phyloP scores from a whole-genome alignment of 30 jellyfish, hydroid and myxozoan genomes.

The Pelagia noctiluca region DNA sequence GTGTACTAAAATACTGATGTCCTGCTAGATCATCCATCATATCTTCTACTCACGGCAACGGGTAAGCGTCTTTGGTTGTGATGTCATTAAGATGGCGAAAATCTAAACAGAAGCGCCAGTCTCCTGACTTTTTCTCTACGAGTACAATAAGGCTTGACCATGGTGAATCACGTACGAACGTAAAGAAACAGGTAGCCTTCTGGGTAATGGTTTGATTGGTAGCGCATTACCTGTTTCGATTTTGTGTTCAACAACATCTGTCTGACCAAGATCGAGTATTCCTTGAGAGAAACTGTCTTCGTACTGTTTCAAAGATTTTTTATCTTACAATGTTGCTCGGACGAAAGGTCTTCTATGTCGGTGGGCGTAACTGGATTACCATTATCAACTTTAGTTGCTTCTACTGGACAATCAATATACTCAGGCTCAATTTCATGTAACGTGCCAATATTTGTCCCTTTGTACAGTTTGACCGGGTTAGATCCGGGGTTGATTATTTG shows the following conservation, averaged over 20 bases:
- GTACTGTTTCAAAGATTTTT: background rate
- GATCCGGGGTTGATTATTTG: background rate
- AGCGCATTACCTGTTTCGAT: background rate
- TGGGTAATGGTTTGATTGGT: too few species aligned
- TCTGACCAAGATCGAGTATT: background rate
- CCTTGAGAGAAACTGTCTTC: background rate
- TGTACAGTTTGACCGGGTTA: background rate
- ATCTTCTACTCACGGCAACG: background rate
- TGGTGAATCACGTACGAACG: conserved; percentile 6
- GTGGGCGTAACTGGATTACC: background rate
- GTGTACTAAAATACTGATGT: too few species aligned
- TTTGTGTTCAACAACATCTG: background rate
- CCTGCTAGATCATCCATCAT: background rate
- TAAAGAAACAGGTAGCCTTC: too few species aligned
- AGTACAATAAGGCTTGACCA: background rate
- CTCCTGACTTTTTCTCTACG: background rate
- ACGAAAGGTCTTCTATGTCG: background rate
- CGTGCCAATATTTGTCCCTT: background rate
- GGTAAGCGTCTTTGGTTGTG: background rate
- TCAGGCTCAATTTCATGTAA: conserved; percentile 12
- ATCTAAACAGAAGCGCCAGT: background rate
- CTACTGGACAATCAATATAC: background rate
- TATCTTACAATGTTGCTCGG: background rate
- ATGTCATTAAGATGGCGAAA: background rate
- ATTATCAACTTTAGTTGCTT: background rate